Evolutionary conservation across 2,888 invertebrate species (phyloP), one percentile per base, ranked within the genome.

Genomic region (Oasisia sp.): DNA sequence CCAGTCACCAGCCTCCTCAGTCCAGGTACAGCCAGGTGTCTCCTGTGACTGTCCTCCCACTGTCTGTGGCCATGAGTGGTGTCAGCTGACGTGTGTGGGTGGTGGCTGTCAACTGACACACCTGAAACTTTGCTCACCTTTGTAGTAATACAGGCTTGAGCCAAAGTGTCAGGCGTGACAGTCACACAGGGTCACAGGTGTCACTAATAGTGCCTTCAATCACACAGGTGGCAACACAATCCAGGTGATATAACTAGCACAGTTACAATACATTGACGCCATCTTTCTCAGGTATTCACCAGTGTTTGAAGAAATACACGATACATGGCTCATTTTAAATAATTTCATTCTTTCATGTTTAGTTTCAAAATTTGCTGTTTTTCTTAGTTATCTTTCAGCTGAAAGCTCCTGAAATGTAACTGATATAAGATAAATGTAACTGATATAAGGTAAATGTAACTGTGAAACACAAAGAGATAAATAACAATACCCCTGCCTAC

Each of bases 91-190:
- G 50, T 14, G 9, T 14, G 27, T 74, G 5, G 19, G 5, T 74
- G 74, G 7, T 19, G 14, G n/a, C 74, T 74, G 27, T 74, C 74
- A 74, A 74, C 74, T 27, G 56, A 93, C 93, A 94, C 96, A 96
- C 96, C 96, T 96, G 96, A 96, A 96, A 96, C 96, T 96, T 96
- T 96, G 96, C 96, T 96, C 96, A 96, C 96, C 96, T 96, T 94
- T 92, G 91, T 92, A 92, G 93, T 93, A 92, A n/a, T 74, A 93
- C 93, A 95, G 96, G 96, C 92, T 95, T 96, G 96, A 96, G 96
- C 95, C 95, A 95, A 96, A 95, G 95, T 96, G 95, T 96, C 95
- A 96, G 96, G 96, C 95, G 94, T 74, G 74, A 19, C 74, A 92
- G 93, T 44, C 92, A 32, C 27, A 89, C 74, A 92, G 74, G 14